Conservation (phyloP, 1,140 invertebrate species). For the Micrasema minimum region DNA sequence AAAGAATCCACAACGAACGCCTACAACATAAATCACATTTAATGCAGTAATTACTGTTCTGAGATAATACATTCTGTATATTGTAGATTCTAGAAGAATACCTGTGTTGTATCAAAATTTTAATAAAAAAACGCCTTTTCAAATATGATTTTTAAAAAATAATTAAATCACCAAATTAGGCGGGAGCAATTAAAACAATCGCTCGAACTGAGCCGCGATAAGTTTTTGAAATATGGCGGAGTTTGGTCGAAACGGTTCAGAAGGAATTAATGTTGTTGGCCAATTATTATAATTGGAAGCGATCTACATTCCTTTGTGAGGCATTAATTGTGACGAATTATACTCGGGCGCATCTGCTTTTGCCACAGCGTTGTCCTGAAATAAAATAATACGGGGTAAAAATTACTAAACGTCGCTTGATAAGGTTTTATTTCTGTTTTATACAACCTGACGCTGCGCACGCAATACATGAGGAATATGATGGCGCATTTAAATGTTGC, state of each 20-base stretch:
- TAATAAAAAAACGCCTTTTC: slow-evolving; percentile 19
- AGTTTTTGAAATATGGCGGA: slow-evolving; percentile 34
- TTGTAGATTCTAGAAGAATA: slow-evolving; percentile 15
- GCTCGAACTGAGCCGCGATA: slow-evolving; percentile 21
- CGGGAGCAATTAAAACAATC: slow-evolving; percentile 34
- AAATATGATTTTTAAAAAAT: slow-evolving; percentile 26
- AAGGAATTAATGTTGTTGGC: slow-evolving; percentile 26
- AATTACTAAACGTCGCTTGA: too few relatives aligned
- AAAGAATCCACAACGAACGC: slow-evolving; percentile 5
- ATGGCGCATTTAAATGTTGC: too few relatives aligned
- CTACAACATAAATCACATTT: slow-evolving; percentile 20
- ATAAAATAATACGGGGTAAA: too few relatives aligned
- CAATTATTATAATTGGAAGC: slow-evolving; percentile 43
- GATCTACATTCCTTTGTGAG: slow-evolving; percentile 41
- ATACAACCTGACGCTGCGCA: too few relatives aligned
- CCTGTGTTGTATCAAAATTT: slow-evolving; percentile 28
- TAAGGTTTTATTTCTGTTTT: too few relatives aligned
- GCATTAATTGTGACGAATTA: slow-evolving; percentile 43
- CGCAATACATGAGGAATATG: too few relatives aligned
- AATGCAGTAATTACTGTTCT: slow-evolving; percentile 15
- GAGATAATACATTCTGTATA: neutral
- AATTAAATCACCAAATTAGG: slow-evolving; percentile 38
- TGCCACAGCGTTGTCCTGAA: neutral
- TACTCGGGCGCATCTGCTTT: slow-evolving; percentile 35
- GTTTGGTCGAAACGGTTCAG: slow-evolving; percentile 31